Evolutionary conservation across 2,797 vertebrate genomes (phyloP).

Genomic region (Sciurus vulgaris): DNA sequence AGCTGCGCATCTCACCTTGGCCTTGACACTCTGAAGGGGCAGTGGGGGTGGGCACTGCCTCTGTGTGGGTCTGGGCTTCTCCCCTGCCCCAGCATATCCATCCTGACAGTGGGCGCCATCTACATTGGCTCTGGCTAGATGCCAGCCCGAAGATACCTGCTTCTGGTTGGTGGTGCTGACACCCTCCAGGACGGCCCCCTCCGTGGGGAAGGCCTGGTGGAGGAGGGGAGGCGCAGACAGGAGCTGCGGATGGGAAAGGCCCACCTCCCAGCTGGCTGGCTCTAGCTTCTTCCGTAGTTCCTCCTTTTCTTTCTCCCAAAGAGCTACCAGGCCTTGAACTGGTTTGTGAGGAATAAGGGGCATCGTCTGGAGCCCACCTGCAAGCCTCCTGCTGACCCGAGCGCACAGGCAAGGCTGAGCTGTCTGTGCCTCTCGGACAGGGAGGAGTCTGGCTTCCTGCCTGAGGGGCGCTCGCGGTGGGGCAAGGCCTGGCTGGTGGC

Average conservation of each 20-base stretch:
- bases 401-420: no score
- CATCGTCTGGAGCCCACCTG: not conserved
- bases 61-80: not conserved
- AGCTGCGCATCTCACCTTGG: not conserved
- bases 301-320: not conserved
- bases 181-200: not conserved
- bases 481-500: not conserved
- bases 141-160: not conserved
- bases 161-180: not conserved
- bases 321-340: not conserved
- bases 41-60: not conserved
- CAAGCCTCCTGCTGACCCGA: not conserved
- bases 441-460: not conserved
- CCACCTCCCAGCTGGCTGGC: not conserved
- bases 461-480: rapidly evolving
- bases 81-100: not conserved
- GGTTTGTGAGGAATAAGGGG: not conserved
- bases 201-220: not conserved
- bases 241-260: not conserved
- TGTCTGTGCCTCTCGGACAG: not conserved
- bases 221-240: no score
- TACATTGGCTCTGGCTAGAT: not conserved
- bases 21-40: not conserved
- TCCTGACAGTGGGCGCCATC: not conserved
- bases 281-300: not conserved